A percentile compares a stretch with the other conserved stretches of the same genome.
Conservation (phyloP, 2,888 invertebrate genomes). For the Listrodromus nycthemerus region DNA sequence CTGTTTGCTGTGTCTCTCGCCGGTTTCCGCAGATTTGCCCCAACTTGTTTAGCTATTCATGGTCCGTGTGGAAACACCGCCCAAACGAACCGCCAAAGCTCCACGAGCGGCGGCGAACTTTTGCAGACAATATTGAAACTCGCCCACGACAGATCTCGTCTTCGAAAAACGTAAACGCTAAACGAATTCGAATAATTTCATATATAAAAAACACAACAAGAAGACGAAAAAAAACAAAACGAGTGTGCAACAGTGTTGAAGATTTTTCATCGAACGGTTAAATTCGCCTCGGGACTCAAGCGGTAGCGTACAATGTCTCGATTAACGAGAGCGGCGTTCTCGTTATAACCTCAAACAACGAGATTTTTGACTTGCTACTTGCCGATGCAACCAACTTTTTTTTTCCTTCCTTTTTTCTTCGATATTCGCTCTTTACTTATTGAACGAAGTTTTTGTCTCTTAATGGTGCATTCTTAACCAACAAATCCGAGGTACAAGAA, state of each 20-base stretch:
- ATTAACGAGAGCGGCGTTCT: constrained; percentile 59
- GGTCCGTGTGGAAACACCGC: too few relatives aligned
- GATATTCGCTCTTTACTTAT: not conserved
- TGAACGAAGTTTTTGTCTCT: not conserved
- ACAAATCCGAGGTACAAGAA: not conserved
- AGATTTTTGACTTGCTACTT: constrained; percentile 10
- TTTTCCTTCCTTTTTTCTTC: not conserved
- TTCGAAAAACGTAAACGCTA: not conserved
- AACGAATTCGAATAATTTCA: not conserved
- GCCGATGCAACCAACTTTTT: constrained; percentile 18
- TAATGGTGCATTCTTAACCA: too few relatives aligned
- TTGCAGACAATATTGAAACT: too few relatives aligned
- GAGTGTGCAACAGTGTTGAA: constrained; percentile 10
- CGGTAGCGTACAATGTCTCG: constrained; percentile 41
- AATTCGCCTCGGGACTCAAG: constrained; percentile 44
- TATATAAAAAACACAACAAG: not conserved
- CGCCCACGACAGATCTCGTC: too few relatives aligned
- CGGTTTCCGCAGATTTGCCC: too few relatives aligned
- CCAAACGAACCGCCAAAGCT: too few relatives aligned
- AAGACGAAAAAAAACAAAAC: not conserved
- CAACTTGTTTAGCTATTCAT: too few relatives aligned
- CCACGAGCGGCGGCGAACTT: too few relatives aligned
- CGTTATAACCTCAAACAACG: constrained; percentile 54
- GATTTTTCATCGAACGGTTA: constrained; percentile 10
- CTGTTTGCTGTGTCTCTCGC: too few relatives aligned